Conservation (phyloP, 2,113 vertebrate genomes). For the Bothrops jararaca region DNA sequence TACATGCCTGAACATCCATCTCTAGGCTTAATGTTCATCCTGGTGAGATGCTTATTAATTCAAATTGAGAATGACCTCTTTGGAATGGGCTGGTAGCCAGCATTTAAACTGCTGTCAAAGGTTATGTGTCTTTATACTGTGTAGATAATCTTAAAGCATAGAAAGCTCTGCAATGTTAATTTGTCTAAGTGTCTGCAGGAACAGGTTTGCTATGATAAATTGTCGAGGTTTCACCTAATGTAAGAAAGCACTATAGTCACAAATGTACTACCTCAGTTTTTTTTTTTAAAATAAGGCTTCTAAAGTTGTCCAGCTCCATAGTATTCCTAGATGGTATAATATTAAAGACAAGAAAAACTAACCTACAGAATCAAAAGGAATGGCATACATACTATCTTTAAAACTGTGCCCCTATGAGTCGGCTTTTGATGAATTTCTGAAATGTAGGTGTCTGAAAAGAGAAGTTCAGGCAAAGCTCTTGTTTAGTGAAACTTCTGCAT, state of each 20-base stretch:
- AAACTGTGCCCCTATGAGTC: not conserved
- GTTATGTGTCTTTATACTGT: not conserved
- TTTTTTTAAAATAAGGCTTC: not conserved
- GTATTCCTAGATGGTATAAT: not conserved
- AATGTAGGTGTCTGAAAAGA: not conserved
- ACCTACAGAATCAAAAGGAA: not conserved
- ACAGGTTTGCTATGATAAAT: constrained; percentile 8
- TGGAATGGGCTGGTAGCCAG: not conserved
- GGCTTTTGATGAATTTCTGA: not conserved
- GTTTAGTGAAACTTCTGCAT: not conserved
- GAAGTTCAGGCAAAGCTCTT: not conserved
- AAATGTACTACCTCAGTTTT: not conserved
- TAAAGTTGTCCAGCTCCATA: not conserved
- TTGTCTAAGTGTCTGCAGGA: not conserved
- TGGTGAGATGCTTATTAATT: not conserved
- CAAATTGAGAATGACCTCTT: not conserved
- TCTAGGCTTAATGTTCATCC: not conserved
- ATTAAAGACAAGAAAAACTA: not conserved
- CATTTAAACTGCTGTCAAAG: not conserved
- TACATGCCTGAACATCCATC: not conserved
- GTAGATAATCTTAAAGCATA: not conserved
- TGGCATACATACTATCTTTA: not conserved
- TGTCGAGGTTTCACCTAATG: not conserved
- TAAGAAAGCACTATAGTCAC: not conserved
- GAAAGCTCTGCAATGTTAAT: not conserved